These are phyloP conservation scores for Tanytarsus gracilentus DNA, from an alignment of 2,888 invertebrate species.

Conservation along the genomic window DNA sequence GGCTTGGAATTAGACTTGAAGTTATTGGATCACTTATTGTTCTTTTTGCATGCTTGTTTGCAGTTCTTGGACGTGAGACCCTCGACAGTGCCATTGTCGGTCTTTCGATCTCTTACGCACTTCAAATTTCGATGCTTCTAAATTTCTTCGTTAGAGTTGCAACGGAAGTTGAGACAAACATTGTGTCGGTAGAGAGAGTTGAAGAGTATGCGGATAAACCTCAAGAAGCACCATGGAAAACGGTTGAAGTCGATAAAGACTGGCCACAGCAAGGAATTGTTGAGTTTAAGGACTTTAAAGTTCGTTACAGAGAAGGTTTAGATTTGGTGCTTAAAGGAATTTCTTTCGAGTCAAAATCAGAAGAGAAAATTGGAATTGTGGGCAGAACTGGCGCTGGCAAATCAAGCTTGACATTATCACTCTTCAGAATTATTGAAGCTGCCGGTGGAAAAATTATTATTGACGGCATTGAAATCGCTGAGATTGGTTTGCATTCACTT, in stretches of 20 bases:
- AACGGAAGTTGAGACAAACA: constrained; percentile 79
- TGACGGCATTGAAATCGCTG: constrained; percentile 71
- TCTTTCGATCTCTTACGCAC: constrained; percentile 45
- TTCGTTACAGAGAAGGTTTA: constrained; percentile 76
- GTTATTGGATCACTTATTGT: constrained; percentile 49
- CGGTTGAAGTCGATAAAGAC: constrained; percentile 36
- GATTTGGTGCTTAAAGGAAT: constrained; percentile 78
- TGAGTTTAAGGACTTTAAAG: constrained; percentile 69
- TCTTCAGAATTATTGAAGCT: constrained; percentile 83
- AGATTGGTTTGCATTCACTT: constrained; percentile 75
- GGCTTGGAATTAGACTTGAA: constrained; percentile 44
- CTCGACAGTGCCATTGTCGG: constrained; percentile 44
- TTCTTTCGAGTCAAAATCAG: constrained; percentile 64
- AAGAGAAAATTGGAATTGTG: constrained; percentile 85
- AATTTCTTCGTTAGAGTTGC: constrained; percentile 50
- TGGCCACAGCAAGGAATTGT: constrained; percentile 82
- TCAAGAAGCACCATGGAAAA: constrained; percentile 70
- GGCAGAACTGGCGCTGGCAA: constrained; percentile 92
- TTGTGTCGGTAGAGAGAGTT: constrained; percentile 93
- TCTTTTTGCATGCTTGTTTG: constrained; percentile 49
- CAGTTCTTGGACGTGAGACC: constrained; percentile 41
- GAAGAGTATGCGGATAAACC: constrained; percentile 87
- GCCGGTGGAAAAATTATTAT: constrained; percentile 72
- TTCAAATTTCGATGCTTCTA: constrained; percentile 46
- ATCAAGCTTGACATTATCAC: constrained; percentile 75